Evolutionary conservation across 2,888 invertebrate genomes (phyloP).

Genomic region (Torymus auratus): DNA sequence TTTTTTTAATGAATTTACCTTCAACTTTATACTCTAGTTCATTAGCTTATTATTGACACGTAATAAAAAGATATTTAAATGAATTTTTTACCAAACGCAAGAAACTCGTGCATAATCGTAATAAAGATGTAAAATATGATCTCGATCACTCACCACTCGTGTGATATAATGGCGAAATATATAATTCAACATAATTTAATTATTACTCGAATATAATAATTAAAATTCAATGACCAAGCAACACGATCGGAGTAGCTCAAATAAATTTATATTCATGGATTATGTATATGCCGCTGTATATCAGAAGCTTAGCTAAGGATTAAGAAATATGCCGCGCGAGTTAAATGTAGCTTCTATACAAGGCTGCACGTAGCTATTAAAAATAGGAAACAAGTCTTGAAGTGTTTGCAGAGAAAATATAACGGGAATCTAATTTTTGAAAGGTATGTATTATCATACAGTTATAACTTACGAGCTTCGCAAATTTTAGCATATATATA

Average conservation of each 20-base stretch:
- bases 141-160: no score
- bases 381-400: conserved; percentile 44
- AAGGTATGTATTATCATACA: conserved; percentile 44
- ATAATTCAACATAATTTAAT: not conserved
- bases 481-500: conserved; percentile 34
- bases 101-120: no score
- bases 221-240: conserved; percentile 4
- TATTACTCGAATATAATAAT: conserved; percentile 22
- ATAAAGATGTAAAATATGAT: no score
- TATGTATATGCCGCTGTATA: conserved; percentile 21
- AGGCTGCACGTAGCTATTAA: conserved; percentile 20
- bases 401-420: conserved; percentile 55
- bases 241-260: conserved; percentile 1
- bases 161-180: no score
- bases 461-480: conserved; percentile 39
- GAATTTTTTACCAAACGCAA: no score
- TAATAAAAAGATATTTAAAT: no score
- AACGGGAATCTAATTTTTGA: conserved; percentile 51
- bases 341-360: conserved; percentile 40
- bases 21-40: no score
- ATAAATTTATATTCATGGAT: conserved; percentile 31
- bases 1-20: no score
- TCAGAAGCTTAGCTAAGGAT: conserved; percentile 35
- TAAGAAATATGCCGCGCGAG: conserved; percentile 43
- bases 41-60: no score